Evolutionary conservation across 2,113 vertebrate species (phyloP).

Genomic region (Colius striatus): DNA sequence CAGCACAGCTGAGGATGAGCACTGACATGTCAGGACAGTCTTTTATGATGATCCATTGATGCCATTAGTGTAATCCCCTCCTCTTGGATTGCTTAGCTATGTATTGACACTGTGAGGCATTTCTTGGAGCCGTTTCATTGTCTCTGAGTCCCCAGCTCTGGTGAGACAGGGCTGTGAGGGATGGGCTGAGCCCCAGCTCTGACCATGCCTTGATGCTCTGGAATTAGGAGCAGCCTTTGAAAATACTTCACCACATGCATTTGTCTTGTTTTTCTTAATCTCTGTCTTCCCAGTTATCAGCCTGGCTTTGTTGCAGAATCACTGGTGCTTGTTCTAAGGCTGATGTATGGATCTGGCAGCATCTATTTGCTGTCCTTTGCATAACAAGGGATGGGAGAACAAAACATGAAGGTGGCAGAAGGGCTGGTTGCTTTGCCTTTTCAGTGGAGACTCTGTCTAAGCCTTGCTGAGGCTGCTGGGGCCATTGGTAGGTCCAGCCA

Average conservation of each 20-base stretch:
- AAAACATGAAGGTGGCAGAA: background rate
- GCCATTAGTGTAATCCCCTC: constrained; percentile 48
- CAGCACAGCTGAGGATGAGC: background rate
- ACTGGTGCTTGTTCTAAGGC: constrained; percentile 6
- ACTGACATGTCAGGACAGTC: background rate
- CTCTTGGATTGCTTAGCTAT: constrained; percentile 35
- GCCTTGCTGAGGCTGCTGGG: background rate
- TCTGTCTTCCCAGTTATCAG: background rate
- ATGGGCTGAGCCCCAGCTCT: background rate
- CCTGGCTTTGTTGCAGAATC: constrained; percentile 25
- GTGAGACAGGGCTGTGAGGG: background rate
- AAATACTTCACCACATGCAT: background rate
- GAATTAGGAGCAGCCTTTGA: constrained; percentile 26
- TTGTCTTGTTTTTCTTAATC: constrained; percentile 46
- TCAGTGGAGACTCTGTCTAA: background rate
- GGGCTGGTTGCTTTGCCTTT: background rate
- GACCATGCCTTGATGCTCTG: background rate
- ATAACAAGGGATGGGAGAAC: background rate
- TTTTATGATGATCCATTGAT: constrained; percentile 49
- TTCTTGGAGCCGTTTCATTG: constrained; percentile 29
- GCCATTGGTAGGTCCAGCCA: background rate
- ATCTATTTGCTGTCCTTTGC: background rate
- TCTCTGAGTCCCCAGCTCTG: background rate
- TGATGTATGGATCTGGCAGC: background rate
- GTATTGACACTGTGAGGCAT: constrained; percentile 5